Evolutionary conservation across 2,888 invertebrate genomes (phyloP).

Genomic region (Zaprionus obscuricornis): DNA sequence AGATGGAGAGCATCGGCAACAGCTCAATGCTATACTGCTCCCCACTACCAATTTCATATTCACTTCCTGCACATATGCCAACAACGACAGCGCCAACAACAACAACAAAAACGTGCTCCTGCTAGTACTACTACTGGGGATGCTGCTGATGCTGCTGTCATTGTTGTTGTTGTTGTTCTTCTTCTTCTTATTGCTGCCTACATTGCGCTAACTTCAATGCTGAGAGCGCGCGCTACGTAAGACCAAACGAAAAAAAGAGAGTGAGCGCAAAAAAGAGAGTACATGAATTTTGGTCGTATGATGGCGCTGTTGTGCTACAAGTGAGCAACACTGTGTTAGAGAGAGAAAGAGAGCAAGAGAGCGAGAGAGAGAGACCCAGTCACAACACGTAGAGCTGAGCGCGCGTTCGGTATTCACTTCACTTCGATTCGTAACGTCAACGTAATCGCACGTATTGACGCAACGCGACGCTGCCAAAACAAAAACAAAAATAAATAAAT

Average conservation of each 20-base stretch:
- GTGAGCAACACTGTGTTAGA: conserved; percentile 27
- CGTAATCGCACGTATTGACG: conserved; percentile 43
- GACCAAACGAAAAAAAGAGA: conserved; percentile 13
- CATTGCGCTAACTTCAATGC: conserved; percentile 19
- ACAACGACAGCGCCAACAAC: conserved; percentile 17
- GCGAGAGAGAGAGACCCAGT: neutral
- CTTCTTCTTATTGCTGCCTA: conserved; percentile 2
- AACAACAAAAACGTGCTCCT: conserved; percentile 39
- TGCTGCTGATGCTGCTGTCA: conserved; percentile 46
- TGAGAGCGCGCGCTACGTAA: conserved; percentile 32
- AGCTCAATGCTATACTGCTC: conserved; percentile 37
- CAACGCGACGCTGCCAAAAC: conserved; percentile 1
- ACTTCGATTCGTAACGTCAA: conserved; percentile 52
- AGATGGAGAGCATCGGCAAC: conserved; percentile 39
- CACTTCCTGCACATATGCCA: conserved; percentile 69
- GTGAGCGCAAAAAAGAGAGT: conserved; percentile 7
- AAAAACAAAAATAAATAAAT: no score
- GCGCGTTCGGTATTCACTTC: conserved; percentile 15
- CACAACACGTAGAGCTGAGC: no score
- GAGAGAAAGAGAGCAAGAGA: conserved; percentile 1
- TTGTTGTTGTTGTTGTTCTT: neutral
- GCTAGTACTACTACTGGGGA: conserved; percentile 48
- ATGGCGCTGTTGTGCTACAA: conserved; percentile 43
- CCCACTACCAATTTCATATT: conserved; percentile 32
- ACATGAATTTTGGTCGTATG: conserved; percentile 20